A percentile compares a stretch with the other conserved stretches of the same genome.
These are phyloP conservation scores for Pao palembangensis DNA, from an alignment of 2,113 vertebrate genomes.

Conservation along the genomic window DNA sequence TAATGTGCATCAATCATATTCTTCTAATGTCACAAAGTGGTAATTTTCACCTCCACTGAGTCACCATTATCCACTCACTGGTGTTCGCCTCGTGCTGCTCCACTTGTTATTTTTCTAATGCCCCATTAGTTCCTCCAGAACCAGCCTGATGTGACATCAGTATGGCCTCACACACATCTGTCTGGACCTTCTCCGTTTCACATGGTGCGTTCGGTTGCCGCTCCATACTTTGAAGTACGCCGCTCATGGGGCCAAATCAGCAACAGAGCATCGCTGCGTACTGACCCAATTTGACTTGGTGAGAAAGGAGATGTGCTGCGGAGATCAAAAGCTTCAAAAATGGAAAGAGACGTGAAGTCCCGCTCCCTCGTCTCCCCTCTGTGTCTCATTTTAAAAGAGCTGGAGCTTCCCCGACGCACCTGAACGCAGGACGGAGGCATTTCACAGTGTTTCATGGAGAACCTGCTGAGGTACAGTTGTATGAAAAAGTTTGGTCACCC, in stretches of 20 bases:
- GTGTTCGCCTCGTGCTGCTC: too few species aligned
- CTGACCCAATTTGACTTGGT: constrained; percentile 58
- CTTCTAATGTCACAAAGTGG: too few species aligned
- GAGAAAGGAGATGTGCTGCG: constrained; percentile 44
- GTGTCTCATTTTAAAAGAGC: constrained; percentile 33
- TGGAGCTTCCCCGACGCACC: constrained; percentile 13
- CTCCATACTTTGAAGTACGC: constrained; percentile 54
- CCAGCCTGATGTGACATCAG: too few species aligned
- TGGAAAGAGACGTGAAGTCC: constrained; percentile 40
- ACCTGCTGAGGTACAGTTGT: constrained; percentile 23
- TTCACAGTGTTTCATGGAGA: constrained; percentile 7
- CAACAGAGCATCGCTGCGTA: constrained; percentile 34
- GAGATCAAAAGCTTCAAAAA: constrained; percentile 59
- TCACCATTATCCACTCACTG: too few species aligned
- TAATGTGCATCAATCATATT: too few species aligned
- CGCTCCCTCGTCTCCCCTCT: constrained; percentile 16
- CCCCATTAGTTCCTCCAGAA: too few species aligned
- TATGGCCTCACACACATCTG: constrained; percentile 2
- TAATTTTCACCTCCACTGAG: too few species aligned
- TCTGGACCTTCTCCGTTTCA: constrained; percentile 21
- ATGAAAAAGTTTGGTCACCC: too few species aligned
- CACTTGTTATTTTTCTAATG: too few species aligned
- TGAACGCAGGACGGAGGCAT: constrained; percentile 41
- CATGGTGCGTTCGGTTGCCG: constrained; percentile 21
- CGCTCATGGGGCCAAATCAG: constrained; percentile 32